Evolutionary conservation across 2,113 vertebrate species (phyloP).

Genomic region (Penelope pileata): DNA sequence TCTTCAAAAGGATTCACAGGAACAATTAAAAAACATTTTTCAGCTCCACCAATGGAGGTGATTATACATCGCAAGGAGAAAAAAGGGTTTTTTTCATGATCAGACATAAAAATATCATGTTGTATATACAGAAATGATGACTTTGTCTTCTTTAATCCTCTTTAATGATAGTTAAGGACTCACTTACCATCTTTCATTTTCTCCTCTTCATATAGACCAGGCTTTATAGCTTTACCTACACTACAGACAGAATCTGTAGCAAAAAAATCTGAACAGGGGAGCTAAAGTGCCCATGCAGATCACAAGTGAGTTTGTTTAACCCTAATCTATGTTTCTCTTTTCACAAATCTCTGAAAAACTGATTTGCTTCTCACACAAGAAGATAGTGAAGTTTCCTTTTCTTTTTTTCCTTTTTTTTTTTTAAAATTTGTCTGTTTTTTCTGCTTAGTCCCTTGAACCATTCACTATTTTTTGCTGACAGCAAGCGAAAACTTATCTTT

Average conservation of each 20-base stretch:
- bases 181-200: background rate
- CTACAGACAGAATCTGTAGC: background rate
- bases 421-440: background rate
- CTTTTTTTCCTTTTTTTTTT: background rate
- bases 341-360: background rate
- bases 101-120: background rate
- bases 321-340: background rate
- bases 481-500: background rate
- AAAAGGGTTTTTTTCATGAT: background rate
- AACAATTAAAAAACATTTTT: background rate
- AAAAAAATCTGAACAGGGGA: background rate
- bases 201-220: background rate
- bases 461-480: background rate
- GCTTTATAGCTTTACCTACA: background rate
- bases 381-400: background rate
- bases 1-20: background rate
- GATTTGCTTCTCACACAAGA: background rate
- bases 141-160: background rate
- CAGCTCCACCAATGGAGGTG: rapidly evolving
- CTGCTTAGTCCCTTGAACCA: background rate
- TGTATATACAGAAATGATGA: background rate
- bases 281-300: background rate
- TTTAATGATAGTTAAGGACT: background rate
- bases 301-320: background rate
- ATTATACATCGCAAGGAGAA: background rate